Percentiles rank a stretch among this genome's conserved stretches.
phyloP scores from a whole-genome alignment of 2,888 invertebrate species.

The Pinctada fucata region DNA sequence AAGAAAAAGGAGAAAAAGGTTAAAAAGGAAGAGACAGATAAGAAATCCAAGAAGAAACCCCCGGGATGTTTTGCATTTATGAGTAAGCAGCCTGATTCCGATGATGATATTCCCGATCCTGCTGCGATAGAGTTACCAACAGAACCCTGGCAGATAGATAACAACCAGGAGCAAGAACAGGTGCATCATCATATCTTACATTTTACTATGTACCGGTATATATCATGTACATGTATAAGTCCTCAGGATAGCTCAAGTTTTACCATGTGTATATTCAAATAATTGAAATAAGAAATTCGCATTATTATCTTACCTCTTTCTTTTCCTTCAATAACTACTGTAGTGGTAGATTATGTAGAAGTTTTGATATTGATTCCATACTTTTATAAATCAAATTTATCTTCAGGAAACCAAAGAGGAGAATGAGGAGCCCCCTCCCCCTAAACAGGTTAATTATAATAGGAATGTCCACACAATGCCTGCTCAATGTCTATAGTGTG shows the following conservation, averaged over 20 bases:
- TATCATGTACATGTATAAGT: too few species aligned
- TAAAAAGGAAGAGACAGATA: slow-evolving; percentile 16
- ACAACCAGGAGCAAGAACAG: slow-evolving; percentile 18
- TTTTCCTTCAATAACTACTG: too few species aligned
- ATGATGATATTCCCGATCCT: slow-evolving; percentile 22
- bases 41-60: slow-evolving; percentile 24
- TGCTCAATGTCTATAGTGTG: neutral
- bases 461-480: slow-evolving; percentile 5
- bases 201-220: neutral
- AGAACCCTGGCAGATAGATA: slow-evolving; percentile 31
- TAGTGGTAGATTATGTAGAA: too few species aligned
- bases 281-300: too few species aligned
- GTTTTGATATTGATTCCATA: too few species aligned
- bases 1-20: slow-evolving; percentile 22
- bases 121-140: slow-evolving; percentile 32
- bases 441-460: slow-evolving; percentile 18
- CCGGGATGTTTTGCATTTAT: slow-evolving; percentile 35
- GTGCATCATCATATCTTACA: neutral
- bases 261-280: too few species aligned
- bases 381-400: neutral
- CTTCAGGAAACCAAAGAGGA: slow-evolving; percentile 17
- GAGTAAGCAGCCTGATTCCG: slow-evolving; percentile 11
- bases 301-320: too few species aligned
- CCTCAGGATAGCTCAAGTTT: too few species aligned
- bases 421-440: slow-evolving; percentile 17